Base-by-base conservation (phyloP, 1,140 invertebrate genomes). In the Drosophila saltans region DNA sequence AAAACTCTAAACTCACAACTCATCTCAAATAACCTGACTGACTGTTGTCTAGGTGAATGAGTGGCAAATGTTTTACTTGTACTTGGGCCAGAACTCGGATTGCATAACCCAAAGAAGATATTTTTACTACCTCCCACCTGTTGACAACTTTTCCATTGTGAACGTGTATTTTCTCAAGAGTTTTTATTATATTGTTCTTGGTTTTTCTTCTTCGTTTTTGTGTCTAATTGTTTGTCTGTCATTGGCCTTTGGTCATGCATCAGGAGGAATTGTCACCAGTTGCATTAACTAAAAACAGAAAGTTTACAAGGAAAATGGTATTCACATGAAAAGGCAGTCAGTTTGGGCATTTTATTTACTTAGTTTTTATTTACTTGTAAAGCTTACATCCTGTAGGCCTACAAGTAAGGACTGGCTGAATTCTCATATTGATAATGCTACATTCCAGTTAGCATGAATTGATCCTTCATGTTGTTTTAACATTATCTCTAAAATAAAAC, bases 31-130 rank as follows among this genome's bases (percentile, higher is more conserved):
- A 65, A 77, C 74, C 74, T 16, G 63, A 75, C 65, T 60, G 66
- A 16, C 16, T 16, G 16, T 16, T 16, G 16, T 40, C 59, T 39
- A 65, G 30, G 36, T 10, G 64, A 61, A 56, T 75, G 72, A 59
- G 57, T 39, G 56, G 28, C 28, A 30, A 30, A 30, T 30, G 28
- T 39, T 30, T 58, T 58, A 10, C 3, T 24, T 39, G 57, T 78
- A 78, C 75, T 78, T 78, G 75, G 67, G 72, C 26, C 78, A 78
- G 75, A 78, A 78, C 75, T 78, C 75, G 75, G 62, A 78, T 78
- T 78, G 75, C 75, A 78, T 71, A 78, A 78, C 63, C 57, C 62
- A 57, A 41, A 45, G 55, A 69, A 68, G 28, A 55, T 11, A 24
- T 16, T 59, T 8, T 24, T 52, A 8, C 57, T 3, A 36, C 45